Conservation (phyloP, 2,113 vertebrate species). For the Potamarius usumacintae region DNA sequence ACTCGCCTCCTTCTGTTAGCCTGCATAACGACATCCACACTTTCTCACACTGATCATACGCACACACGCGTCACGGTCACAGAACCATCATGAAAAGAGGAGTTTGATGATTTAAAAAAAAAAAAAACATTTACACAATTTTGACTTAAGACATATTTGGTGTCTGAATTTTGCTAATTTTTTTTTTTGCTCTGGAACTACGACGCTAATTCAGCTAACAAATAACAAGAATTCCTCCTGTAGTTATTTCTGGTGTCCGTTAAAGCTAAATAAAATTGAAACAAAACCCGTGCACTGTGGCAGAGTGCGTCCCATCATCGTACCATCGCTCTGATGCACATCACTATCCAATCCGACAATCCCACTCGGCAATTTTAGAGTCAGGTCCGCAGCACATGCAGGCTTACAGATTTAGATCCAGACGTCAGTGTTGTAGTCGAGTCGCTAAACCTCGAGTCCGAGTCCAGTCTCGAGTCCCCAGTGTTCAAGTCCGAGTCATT, state of each 20-base stretch:
- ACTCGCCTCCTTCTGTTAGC: conserved; percentile 57
- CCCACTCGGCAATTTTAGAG: no score
- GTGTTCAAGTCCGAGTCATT: no score
- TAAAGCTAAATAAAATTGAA: no score
- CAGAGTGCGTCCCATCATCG: no score
- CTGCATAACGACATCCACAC: conserved; percentile 77
- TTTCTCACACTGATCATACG: conserved; percentile 56
- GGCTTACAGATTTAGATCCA: background rate
- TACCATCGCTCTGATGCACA: no score
- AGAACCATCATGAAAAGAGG: background rate
- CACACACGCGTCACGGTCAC: background rate
- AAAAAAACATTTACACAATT: background rate
- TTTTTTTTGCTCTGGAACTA: background rate
- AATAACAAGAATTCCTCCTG: background rate
- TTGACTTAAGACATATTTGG: background rate
- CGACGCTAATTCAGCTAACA: background rate
- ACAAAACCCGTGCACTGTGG: no score
- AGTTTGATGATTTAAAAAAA: background rate
- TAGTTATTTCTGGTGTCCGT: no score
- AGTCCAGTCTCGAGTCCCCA: no score
- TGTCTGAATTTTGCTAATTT: background rate
- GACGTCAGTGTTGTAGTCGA: no score
- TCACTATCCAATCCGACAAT: no score
- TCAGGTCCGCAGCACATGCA: no score
- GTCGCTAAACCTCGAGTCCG: no score